Evolutionary conservation across 2,113 vertebrate genomes (phyloP), one percentile per base, ranked within the genome.

Genomic region (Clinocottus analis): DNA sequence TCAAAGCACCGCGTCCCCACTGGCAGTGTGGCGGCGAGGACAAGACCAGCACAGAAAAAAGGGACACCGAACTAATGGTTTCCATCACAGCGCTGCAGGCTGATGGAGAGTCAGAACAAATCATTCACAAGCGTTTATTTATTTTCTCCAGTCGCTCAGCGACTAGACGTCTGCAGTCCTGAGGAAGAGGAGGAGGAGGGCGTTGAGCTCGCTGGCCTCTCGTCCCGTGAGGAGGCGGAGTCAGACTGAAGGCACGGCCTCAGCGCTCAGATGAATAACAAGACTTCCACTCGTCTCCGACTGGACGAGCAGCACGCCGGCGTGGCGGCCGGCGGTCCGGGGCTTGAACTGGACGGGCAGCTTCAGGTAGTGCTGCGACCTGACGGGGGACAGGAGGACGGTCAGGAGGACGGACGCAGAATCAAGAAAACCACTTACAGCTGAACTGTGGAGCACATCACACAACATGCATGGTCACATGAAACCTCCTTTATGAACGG

Each of bases 291-390:
- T 93, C 80, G 92, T 94, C 62, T 93, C 89, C 2, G 94, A 94
- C 82, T 96, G 93, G 84, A 97, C 92, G 61, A 96, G 43, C 3
- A 99, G 95, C 63, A 94, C 47, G 71, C 93, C 93, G 72, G 95
- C 92, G 86, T 96, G 97, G 53, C 41, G 78, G 86, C 98, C 98
- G 37, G 87, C 80, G 2, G 90, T 37, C 17, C 76, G 89, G 19
- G 98, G 97, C 87, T 91, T 97, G 95, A 98, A 99, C 86, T 96
- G 96, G 91, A 99, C 96, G 0, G 98, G 97, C 39, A 99, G 95
- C 68, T 97, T 97, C 93, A 99, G 96, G 84, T 97, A 99, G 88
- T 98, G 97, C 70, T 95, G 96, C 11, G 96, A 93, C 86, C 98
- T 99, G 88, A 72, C 21, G 33, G 27, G 67, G 39, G 41, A 16